A percentile compares a stretch with the other conserved stretches of the same genome.
Conservation (phyloP, 1,140 invertebrate species). For the Papilio glaucus region DNA sequence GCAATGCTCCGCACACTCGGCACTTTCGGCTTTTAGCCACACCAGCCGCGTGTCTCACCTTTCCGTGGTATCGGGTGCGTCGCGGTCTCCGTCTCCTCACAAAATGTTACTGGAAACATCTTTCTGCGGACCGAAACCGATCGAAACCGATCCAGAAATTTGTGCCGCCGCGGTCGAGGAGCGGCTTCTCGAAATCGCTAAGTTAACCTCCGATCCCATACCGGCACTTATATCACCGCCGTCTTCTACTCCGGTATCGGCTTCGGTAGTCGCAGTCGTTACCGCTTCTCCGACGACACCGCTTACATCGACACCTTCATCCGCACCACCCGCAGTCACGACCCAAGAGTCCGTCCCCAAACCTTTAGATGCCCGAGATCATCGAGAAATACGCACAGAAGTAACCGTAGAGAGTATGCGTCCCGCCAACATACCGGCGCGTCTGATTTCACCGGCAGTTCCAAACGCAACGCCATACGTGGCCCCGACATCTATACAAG, state of each 20-base stretch:
- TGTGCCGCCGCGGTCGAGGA: constrained; percentile 68
- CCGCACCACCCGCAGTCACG: constrained; percentile 51
- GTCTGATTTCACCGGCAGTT: constrained; percentile 43
- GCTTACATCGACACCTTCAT: constrained; percentile 9
- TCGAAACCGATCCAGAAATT: constrained; percentile 84
- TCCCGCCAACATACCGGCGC: constrained; percentile 43
- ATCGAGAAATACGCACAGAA: constrained; percentile 69
- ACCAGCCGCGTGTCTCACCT: constrained; percentile 85
- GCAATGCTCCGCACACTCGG: constrained; percentile 85
- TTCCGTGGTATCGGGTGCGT: constrained; percentile 87
- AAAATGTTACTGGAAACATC: constrained; percentile 94
- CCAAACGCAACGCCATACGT: constrained; percentile 35
- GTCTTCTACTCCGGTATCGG: constrained; percentile 66
- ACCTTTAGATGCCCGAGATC: constrained; percentile 78
- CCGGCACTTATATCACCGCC: constrained; percentile 64
- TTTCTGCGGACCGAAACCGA: constrained; percentile 92
- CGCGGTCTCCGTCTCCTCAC: constrained; percentile 93
- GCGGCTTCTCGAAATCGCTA: constrained; percentile 65
- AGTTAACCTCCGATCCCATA: constrained; percentile 46
- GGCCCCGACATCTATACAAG: neutral
- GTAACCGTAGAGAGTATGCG: constrained; percentile 63
- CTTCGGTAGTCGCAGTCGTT: constrained; percentile 43
- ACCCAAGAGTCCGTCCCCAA: constrained; percentile 46
- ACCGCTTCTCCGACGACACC: constrained; percentile 14
- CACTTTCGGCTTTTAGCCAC: constrained; percentile 78